A percentile compares a stretch with the other conserved stretches of the same genome.
These are phyloP conservation scores for Scaeva pyrastri DNA, from an alignment of 2,888 invertebrate genomes.

Conservation along the genomic window DNA sequence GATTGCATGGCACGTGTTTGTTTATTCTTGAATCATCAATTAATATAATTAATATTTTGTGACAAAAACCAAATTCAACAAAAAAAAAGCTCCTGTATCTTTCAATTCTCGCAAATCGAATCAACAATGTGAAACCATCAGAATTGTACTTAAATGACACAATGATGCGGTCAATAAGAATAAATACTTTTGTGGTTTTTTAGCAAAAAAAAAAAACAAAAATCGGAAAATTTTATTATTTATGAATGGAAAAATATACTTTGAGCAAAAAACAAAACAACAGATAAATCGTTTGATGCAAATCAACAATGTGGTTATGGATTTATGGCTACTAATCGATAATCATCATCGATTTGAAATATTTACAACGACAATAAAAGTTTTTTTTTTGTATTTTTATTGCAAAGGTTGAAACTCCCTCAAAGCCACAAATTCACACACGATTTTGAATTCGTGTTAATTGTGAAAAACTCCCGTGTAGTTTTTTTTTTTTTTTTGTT, in stretches of 20 bases:
- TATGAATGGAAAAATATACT: not conserved
- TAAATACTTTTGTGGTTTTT: not conserved
- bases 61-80: not conserved
- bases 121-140: not conserved
- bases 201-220: not conserved
- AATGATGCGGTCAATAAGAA: not conserved
- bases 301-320: not conserved
- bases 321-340: not conserved
- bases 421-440: constrained; percentile 8
- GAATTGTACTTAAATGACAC: not conserved
- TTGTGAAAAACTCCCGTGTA: constrained; percentile 1
- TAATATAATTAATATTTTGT: not conserved
- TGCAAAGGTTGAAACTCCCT: constrained; percentile 3
- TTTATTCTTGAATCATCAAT: not conserved
- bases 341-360: not conserved
- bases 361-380: not conserved
- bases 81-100: too few relatives aligned
- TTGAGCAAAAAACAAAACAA: not conserved
- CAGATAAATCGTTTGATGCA: constrained; percentile 1
- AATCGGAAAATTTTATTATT: not conserved
- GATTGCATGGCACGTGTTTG: not conserved
- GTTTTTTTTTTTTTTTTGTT: constrained; percentile 9
- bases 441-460: constrained; percentile 28
- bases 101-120: too few relatives aligned
- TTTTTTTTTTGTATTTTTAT: not conserved